Base-by-base conservation (phyloP, 2,888 invertebrate genomes). In the Zootermopsis nevadensis region DNA sequence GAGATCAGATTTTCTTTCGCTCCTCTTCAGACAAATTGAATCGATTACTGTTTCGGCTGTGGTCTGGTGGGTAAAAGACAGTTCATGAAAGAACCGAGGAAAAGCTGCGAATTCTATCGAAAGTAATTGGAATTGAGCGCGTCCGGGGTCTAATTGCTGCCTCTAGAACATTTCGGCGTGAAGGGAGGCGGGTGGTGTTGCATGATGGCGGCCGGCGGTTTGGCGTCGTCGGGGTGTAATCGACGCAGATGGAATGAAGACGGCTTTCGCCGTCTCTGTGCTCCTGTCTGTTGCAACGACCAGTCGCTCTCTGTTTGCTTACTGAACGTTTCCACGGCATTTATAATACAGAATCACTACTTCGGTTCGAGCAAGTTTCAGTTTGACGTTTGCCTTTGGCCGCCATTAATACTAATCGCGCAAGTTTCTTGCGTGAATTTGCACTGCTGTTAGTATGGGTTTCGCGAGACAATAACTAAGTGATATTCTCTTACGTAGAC, bases 211-310 rank as follows among this genome's bases (percentile, higher is more conserved):
- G 33, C 38, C n/a, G 76, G 76, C 24, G 38, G 76, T 42, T 42
- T 76, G 76, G 76, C 76, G 76, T 76, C 76, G 42, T 76, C 76
- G 76, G 76, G 48, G n/a, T 42, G 30, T 76, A 76, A 76, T 76
- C 76, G 38, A 42, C 76, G 72, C 27, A 22, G 24, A 27, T 19
- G 30, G 30, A 69, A 35, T 3, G 42, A 38, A 76, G n/a, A 76
- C 27, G 22, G 10, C n/a, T 38, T 42, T 12, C 27, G 22, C 30
- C 35, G 31, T 35, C 30, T n/a, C n/a, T n/a, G n/a, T n/a, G n/a
- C n/a, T n/a, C n/a, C n/a, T n/a, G n/a, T n/a, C n/a, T n/a, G n/a
- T n/a, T n/a, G n/a, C n/a, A n/a, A n/a, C n/a, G n/a, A n/a, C n/a
- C n/a, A n/a, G n/a, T n/a, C n/a, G n/a, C n/a, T n/a, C n/a, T n/a